Evolutionary conservation across 2,888 invertebrate species (phyloP).

Genomic region (Alviniconcha strummeri): DNA sequence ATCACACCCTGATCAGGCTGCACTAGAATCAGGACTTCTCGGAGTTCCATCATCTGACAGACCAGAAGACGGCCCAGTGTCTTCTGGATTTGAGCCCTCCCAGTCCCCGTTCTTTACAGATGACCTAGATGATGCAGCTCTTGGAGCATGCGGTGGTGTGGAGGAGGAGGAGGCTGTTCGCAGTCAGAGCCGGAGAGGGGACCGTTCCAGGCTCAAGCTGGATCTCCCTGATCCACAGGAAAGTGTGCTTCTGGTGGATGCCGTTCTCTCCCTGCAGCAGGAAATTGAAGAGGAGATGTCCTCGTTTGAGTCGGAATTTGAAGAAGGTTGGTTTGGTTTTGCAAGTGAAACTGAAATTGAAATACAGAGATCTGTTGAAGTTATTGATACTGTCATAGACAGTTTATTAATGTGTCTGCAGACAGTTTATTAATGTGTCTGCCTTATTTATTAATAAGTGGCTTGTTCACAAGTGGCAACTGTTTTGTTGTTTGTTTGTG

Average conservation of each 20-base stretch:
- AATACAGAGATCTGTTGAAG: too few species aligned
- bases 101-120: too few species aligned
- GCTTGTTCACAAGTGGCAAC: too few species aligned
- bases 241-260: constrained; percentile 33
- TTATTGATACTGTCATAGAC: too few species aligned
- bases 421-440: too few species aligned
- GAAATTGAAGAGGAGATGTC: constrained; percentile 51
- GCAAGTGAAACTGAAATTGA: too few species aligned
- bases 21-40: not conserved
- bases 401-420: too few species aligned
- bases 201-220: constrained; percentile 48
- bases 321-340: constrained; percentile 7
- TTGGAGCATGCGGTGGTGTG: not conserved
- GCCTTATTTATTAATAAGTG: too few species aligned
- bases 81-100: not conserved
- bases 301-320: constrained; percentile 49
- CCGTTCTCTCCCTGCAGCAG: constrained; percentile 45
- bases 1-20: not conserved
- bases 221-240: constrained; percentile 42
- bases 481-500: too few species aligned
- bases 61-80: not conserved
- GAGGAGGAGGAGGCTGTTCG: not conserved
- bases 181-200: constrained; percentile 22
- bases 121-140: not conserved
- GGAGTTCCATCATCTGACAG: not conserved